Base-by-base conservation (phyloP, 2,797 vertebrate genomes). In the Aphelocoma californica region DNA sequence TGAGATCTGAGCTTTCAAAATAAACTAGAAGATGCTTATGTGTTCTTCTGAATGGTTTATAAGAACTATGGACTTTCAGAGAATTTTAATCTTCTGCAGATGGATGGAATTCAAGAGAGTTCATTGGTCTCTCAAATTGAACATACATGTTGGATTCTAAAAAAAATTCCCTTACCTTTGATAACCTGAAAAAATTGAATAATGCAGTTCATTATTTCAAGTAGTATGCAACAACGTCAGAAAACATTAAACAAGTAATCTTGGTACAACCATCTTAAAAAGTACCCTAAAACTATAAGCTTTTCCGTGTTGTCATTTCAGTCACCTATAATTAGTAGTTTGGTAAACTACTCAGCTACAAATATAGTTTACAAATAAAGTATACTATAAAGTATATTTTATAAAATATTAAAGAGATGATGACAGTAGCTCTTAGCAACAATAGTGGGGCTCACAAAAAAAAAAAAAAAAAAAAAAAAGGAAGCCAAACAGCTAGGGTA, bases 361-460 rank as follows among this genome's bases (percentile, higher is more conserved):
- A 69, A 32, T 12, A 40, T 40, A 40, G 40, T 40, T 14, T 15
- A 40, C 40, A 40, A 40, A 40, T 72, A 20, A 47, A 6, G 16
- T 60, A 8, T 56, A 36, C 19, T 56, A 57, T 72, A 21, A 42
- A 6, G 16, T 56, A 8, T 51, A 36, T 18, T 57, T 61, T 38
- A 32, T 50, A 31, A 54, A 77, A 47, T 54, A 38, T 53, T 34
- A 23, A 75, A 38, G 18, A 45, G 2, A 36, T 36, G 3, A 10
- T 38, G 12, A 12, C 11, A 58, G 19, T 17, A 79, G 14, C 8
- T 79, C 16, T 74, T 20, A 60, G 17, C 28, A 81, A 57, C 20
- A 31, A 25, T 12, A 70, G 13, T 1, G 0, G 2, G 9, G 1
- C 1, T 16, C 20, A 79, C 6, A 0, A 1, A 20, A 34, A 32